Percentiles rank a stretch among this genome's conserved stretches.
Evolutionary conservation across 2,797 vertebrate species (phyloP).

Genomic region (Mareca penelope): DNA sequence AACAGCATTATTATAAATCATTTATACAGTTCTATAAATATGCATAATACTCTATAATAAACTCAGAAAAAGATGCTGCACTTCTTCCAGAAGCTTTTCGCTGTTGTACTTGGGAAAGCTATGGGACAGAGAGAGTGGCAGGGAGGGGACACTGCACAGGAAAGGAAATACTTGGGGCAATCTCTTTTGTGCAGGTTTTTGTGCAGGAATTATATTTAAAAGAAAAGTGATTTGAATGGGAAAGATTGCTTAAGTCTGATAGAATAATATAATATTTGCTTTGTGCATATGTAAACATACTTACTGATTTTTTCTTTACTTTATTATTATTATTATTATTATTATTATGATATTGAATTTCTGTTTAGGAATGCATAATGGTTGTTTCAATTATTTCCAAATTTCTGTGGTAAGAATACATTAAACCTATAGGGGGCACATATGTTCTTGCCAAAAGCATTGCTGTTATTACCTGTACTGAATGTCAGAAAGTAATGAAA

Average conservation of each 20-base stretch:
- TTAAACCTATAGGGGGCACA: slow-evolving; percentile 44
- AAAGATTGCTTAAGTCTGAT: background rate
- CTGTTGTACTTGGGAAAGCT: background rate
- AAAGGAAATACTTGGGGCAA: background rate
- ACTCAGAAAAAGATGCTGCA: background rate
- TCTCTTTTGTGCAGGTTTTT: background rate
- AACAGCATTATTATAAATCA: background rate
- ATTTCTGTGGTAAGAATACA: background rate
- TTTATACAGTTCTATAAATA: background rate
- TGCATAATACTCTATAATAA: background rate
- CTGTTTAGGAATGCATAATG: background rate
- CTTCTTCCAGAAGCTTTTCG: background rate
- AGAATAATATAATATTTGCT: background rate
- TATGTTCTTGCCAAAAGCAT: slow-evolving; percentile 23
- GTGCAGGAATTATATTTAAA: background rate
- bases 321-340: too few species aligned
- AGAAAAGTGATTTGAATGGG: background rate
- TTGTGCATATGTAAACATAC: background rate
- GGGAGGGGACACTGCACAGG: background rate
- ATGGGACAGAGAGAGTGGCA: background rate
- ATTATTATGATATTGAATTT: background rate
- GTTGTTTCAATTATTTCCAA: background rate
- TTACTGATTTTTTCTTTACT: background rate
- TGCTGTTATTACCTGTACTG: background rate
- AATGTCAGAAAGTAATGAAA: slow-evolving; percentile 61